Conservation (phyloP, 92 coral and sea anemone species). For the Parazoanthus swiftii region DNA sequence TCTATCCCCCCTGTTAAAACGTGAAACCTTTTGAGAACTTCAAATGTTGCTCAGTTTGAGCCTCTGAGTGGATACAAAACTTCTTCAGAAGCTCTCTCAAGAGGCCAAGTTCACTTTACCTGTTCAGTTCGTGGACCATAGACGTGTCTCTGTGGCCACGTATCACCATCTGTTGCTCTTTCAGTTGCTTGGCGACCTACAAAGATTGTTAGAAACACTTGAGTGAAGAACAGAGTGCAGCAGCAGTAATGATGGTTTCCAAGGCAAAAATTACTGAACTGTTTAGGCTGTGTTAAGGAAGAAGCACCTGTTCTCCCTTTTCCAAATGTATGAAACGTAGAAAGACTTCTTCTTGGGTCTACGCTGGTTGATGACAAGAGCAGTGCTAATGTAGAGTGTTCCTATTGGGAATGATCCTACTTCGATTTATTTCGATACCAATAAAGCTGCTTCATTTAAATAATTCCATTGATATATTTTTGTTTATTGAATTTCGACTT, state of each 20-base stretch:
- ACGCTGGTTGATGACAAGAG: too few species aligned
- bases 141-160: slow-evolving; percentile 99
- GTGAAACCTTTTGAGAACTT: too few species aligned
- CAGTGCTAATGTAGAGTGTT: too few species aligned
- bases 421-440: too few species aligned
- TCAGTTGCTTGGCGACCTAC: slow-evolving; percentile 97
- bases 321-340: too few species aligned
- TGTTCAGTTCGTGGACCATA: slow-evolving; percentile 98
- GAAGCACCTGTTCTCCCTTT: not conserved
- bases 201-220: not conserved
- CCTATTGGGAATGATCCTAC: too few species aligned
- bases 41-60: not conserved
- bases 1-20: too few species aligned
- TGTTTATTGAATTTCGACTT: too few species aligned
- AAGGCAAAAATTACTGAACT: not conserved
- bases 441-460: too few species aligned
- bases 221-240: not conserved
- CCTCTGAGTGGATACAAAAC: not conserved
- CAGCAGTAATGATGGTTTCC: not conserved
- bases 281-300: not conserved
- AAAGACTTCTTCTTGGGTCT: too few species aligned
- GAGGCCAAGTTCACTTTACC: slow-evolving; percentile 47
- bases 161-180: slow-evolving; percentile 99
- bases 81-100: too few species aligned
- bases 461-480: too few species aligned